phyloP scores from a whole-genome alignment of 2,113 vertebrate genomes.

The Gobiocypris rarus region DNA sequence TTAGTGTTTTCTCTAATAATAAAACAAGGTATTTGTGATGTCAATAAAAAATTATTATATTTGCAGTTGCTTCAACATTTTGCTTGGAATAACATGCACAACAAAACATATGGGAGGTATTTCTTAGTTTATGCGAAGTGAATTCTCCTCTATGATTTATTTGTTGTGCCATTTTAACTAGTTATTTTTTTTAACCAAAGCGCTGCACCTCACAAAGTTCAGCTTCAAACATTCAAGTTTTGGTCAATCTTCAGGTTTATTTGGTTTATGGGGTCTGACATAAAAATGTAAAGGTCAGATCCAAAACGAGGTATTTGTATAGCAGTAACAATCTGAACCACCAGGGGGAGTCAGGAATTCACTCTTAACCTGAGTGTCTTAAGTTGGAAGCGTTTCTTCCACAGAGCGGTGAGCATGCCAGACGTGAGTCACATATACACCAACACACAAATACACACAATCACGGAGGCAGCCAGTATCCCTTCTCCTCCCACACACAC shows the following conservation, averaged over 20 bases:
- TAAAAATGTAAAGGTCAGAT: neutral
- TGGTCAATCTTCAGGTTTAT: neutral
- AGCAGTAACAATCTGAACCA: slow-evolving; percentile 37
- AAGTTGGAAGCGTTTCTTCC: slow-evolving; percentile 41
- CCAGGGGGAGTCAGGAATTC: slow-evolving; percentile 55
- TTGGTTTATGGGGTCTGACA: neutral
- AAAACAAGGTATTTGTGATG: neutral
- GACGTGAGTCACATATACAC: slow-evolving; percentile 50
- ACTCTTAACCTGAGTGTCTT: slow-evolving; percentile 47
- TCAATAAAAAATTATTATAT: neutral
- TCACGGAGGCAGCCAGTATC: slow-evolving; percentile 26
- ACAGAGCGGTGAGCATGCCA: slow-evolving; percentile 50
- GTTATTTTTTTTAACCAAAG: neutral
- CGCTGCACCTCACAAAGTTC: neutral
- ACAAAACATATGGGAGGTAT: too few relatives aligned
- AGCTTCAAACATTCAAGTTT: neutral
- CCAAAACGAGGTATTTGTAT: neutral
- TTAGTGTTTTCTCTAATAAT: too few relatives aligned
- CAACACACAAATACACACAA: slow-evolving; percentile 32
- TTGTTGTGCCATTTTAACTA: too few relatives aligned
- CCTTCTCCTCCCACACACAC: slow-evolving; percentile 36
- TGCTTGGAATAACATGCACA: neutral
- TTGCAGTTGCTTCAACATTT: neutral
- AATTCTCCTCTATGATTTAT: too few relatives aligned
- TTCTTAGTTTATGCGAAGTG: too few relatives aligned